Conservation (phyloP, 2,113 vertebrate genomes). For the Sander vitreus region DNA sequence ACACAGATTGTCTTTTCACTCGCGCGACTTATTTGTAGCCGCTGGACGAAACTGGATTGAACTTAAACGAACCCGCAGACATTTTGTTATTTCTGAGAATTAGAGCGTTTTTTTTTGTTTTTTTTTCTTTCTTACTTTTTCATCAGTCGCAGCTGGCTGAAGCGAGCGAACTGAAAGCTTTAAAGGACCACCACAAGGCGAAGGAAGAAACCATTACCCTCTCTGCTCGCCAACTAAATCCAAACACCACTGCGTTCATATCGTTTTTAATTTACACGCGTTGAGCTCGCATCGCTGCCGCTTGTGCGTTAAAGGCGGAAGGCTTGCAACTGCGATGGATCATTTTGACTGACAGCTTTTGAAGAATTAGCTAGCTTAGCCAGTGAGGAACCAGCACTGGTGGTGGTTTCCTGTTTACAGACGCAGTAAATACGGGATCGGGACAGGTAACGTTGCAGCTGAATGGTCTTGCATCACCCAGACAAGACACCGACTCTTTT, state of each 20-base stretch:
- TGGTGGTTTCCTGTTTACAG: slow-evolving; percentile 46
- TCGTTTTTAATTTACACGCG: slow-evolving; percentile 51
- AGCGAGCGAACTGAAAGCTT: background rate
- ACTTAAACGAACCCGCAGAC: slow-evolving; percentile 68
- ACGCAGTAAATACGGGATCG: slow-evolving; percentile 42
- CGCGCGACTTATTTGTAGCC: slow-evolving; percentile 35
- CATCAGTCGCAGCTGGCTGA: slow-evolving; percentile 8
- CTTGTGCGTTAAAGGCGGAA: slow-evolving; percentile 54
- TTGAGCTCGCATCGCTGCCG: slow-evolving; percentile 43
- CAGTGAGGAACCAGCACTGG: slow-evolving; percentile 30
- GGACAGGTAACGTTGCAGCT: slow-evolving; percentile 31
- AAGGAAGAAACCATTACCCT: slow-evolving; percentile 11
- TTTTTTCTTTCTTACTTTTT: slow-evolving; percentile 23
- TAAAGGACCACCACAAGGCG: slow-evolving; percentile 12
- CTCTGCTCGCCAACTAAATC: slow-evolving; percentile 5
- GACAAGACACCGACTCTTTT: slow-evolving; percentile 17
- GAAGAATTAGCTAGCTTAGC: slow-evolving; percentile 75
- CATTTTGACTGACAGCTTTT: slow-evolving; percentile 77
- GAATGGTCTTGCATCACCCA: slow-evolving; percentile 30
- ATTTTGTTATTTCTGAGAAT: slow-evolving; percentile 74
- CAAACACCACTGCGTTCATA: slow-evolving; percentile 14
- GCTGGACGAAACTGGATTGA: slow-evolving; percentile 50
- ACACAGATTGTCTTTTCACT: slow-evolving; percentile 7
- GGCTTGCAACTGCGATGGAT: slow-evolving; percentile 70
- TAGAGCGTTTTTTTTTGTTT: slow-evolving; percentile 13